Percentiles rank a stretch among this genome's conserved stretches.
Conservation (phyloP, 2,888 invertebrate genomes). For the Altica lythri region DNA sequence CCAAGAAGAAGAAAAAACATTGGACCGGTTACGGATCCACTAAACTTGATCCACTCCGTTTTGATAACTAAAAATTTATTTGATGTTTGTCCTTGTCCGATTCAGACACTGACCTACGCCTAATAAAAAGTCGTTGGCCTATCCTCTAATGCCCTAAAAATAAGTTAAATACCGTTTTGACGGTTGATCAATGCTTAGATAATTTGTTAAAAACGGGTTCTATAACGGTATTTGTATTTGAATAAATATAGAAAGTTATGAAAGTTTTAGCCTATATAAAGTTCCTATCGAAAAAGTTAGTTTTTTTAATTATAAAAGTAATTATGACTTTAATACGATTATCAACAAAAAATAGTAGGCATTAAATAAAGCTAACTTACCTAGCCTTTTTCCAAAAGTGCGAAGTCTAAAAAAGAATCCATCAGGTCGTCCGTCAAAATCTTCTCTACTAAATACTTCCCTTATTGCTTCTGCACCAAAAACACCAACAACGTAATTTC, state of each 20-base stretch:
- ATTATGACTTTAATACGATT: no score
- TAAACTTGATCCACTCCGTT: slow-evolving; percentile 13
- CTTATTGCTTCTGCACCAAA: slow-evolving; percentile 66
- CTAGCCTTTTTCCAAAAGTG: slow-evolving; percentile 69
- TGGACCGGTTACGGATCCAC: slow-evolving; percentile 14
- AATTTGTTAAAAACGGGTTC: neutral
- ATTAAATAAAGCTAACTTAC: slow-evolving; percentile 54
- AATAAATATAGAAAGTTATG: no score
- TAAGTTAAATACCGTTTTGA: neutral
- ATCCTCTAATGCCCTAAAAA: slow-evolving; percentile 12
- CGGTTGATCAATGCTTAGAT: no score
- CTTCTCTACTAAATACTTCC: slow-evolving; percentile 65
- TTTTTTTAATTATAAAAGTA: no score
- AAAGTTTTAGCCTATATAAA: no score
- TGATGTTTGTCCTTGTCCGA: slow-evolving; percentile 23
- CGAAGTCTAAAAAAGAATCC: slow-evolving; percentile 71
- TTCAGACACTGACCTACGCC: slow-evolving; percentile 40
- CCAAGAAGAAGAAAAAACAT: slow-evolving; percentile 3
- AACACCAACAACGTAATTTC: slow-evolving; percentile 65
- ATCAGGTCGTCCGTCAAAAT: slow-evolving; percentile 73
- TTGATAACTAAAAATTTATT: slow-evolving; percentile 6
- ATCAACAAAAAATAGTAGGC: no score
- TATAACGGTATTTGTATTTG: neutral
- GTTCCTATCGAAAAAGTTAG: no score
- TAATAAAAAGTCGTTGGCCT: slow-evolving; percentile 35